Base-by-base conservation (phyloP, 2,113 vertebrate species). In the Phycodurus eques region DNA sequence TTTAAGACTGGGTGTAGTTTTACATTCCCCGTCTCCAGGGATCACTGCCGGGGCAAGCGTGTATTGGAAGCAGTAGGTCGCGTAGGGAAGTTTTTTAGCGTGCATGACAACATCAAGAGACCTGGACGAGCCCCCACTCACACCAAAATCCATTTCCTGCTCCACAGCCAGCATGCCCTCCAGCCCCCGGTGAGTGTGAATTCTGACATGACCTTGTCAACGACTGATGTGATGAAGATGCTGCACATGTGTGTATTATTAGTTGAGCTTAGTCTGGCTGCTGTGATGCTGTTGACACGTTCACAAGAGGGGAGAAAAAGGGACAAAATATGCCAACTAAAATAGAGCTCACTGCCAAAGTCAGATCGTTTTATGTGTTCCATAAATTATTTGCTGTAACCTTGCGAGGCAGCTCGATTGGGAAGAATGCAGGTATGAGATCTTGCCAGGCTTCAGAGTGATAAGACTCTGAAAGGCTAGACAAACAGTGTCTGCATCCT, bases 141-240 rank as follows among this genome's bases (percentile, higher is more conserved):
- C 74, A 72, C 65, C 79, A 76, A 90, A 90, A 87, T 87, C 80
- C 85, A 87, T 88, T 89, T 89, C 79, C 82, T 82, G 53, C 79
- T 75, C 71, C 74, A 67, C 31, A 22, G 72, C 79, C 78, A 22
- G 70, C 75, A 78, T 74, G 77, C 80, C 79, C 81, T 69, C 57
- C 61, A 53, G 27, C 49, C 49, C 19, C 49, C 75, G 76, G 83
- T 81, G 83, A 82, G 83, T 79, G 81, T 60, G 83, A 88, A 87
- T 87, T 81, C n/a, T 83, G 86, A 85, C 83, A 71, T 74, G 84
- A 90, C 90, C 88, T 91, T 89, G 87, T 88, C 84, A 83, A 88
- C 86, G 87, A 88, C 85, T 81, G 77, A 83, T 69, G 80, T 61
- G 73, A 84, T 71, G 63, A 79, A 81, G 80, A 82, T 64, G 72